A percentile compares a stretch with the other conserved stretches of the same genome.
phyloP scores from a whole-genome alignment of 2,888 invertebrate species.

The Andrena hattorfiana region DNA sequence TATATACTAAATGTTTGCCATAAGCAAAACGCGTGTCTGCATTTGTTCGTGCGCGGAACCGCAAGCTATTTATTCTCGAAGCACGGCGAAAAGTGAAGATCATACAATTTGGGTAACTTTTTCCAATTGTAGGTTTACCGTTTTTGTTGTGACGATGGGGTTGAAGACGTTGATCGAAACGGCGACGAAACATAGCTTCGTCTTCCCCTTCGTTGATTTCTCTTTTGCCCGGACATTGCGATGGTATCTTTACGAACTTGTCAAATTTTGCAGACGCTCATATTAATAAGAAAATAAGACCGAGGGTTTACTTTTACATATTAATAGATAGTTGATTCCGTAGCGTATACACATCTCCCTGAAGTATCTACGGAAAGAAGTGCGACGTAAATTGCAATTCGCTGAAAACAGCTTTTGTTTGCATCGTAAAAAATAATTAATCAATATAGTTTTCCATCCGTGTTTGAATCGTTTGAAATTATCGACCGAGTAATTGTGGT shows the following conservation, averaged over 20 bases:
- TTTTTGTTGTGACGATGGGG: not conserved
- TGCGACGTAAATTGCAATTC: not conserved
- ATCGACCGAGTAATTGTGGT: not conserved
- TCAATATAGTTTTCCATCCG: not conserved
- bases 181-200: not conserved
- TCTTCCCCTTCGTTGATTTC: slow-evolving; percentile 10
- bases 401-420: not conserved
- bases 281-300: not conserved
- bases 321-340: not conserved
- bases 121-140: not conserved
- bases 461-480: not conserved
- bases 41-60: not conserved
- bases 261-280: not conserved
- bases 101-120: slow-evolving; percentile 5
- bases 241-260: not conserved
- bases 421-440: no score
- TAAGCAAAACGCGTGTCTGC: not conserved
- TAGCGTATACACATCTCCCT: not conserved
- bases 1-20: not conserved
- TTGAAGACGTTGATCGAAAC: not conserved
- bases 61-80: not conserved
- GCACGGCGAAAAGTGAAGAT: not conserved
- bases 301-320: not conserved
- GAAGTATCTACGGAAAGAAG: slow-evolving; percentile 10
- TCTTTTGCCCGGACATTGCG: slow-evolving; percentile 25